Base-by-base conservation (phyloP, 2,888 invertebrate genomes). In the Desoria tigrina region DNA sequence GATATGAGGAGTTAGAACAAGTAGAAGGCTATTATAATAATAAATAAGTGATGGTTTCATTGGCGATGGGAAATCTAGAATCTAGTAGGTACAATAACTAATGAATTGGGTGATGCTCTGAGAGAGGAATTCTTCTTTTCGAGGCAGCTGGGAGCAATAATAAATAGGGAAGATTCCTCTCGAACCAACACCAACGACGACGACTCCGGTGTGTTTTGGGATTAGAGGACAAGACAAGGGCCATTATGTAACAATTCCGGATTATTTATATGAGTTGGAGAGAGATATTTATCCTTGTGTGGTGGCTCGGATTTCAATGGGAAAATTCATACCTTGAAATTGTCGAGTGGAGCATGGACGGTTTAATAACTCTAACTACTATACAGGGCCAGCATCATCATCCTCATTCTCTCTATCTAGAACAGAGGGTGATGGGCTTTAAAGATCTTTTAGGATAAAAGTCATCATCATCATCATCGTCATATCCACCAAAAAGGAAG, bases 201-300 rank as follows among this genome's bases (percentile, higher is more conserved):
- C n/a, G 4, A 32, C 32, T 32, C 32, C 11, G 6, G 32, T 4
- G 32, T 32, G 32, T 32, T 32, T 32, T 32, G 32, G 32, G 32
- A 32, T 32, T 32, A 32, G 32, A 51, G 24, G 26, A 51, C 18
- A 21, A 51, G 51, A 51, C 32, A 55, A 28, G 55, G 32, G 32
- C 55, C n/a, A 55, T 53, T 53, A 39, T 61, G 53, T 62, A 55
- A 55, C 50, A 45, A 62, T 62, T 62, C 42, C 27, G 55, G 62
- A 62, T 62, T 62, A 55, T 55, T 32, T 55, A 55, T 45, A 55
- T 49, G 42, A 54, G 55, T 55, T 27, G n/a, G n/a, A n/a, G n/a
- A n/a, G 42, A 62, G 62, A 62, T 55, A 62, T 54, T 62, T 62
- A 62, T 54, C 62, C 62, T 62, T 55, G 32, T 62, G 55, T 42